Evolutionary conservation across 2,113 vertebrate species (phyloP).

Genomic region (Toxostoma redivivum): DNA sequence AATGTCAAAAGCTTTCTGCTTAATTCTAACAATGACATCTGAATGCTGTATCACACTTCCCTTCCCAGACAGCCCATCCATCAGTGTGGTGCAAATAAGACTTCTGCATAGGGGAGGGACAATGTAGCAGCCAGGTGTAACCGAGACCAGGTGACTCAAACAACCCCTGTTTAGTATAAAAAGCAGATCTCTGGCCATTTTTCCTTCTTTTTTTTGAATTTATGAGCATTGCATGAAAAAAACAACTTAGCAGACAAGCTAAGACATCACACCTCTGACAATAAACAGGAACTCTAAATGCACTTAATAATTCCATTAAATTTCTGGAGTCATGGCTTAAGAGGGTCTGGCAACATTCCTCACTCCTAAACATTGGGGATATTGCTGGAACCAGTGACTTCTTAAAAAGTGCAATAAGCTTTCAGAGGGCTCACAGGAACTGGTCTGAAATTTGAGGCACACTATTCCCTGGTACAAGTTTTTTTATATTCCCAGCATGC

Average conservation of each 20-base stretch:
- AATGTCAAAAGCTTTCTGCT: not conserved
- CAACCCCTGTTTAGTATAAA: not conserved
- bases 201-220: not conserved
- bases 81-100: not conserved
- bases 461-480: not conserved
- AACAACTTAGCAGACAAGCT: not conserved
- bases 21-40: not conserved
- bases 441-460: not conserved
- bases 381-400: not conserved
- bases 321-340: not conserved
- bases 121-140: not conserved
- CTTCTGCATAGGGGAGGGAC: not conserved
- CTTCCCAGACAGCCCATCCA: not conserved
- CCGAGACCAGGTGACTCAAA: not conserved
- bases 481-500: not conserved
- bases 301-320: not conserved
- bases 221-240: not conserved
- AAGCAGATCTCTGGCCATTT: not conserved
- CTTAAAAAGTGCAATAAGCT: not conserved
- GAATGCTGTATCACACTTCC: not conserved
- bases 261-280: not conserved
- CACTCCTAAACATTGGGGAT: not conserved
- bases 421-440: constrained; percentile 27
- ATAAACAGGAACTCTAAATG: constrained; percentile 12
- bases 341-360: not conserved